Base-by-base conservation (phyloP, 2,888 invertebrate species). In the Pocota personata region DNA sequence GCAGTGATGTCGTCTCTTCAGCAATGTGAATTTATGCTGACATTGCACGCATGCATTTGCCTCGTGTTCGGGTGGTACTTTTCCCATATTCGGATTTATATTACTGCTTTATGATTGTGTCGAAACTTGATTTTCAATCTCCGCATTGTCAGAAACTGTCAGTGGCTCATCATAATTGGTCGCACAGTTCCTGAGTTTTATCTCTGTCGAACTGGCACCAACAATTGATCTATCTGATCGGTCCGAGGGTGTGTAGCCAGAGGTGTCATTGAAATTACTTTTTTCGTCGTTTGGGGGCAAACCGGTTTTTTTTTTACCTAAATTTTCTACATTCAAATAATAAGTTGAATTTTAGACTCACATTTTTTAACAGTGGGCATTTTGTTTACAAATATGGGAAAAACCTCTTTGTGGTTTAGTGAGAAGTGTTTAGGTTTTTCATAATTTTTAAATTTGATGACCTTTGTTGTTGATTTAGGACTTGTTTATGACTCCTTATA, bases 1-100 rank as follows among this genome's bases (percentile, higher is more conserved):
- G 90, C 97, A 98, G 92, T 98, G 97, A 92, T 98, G 98, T 40
- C 97, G 93, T 50, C 97, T 94, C 91, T 96, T 96, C 62, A 97
- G 94, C 87, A 97, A 94, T 0, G 96, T 97, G 91, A 97, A 98
- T 91, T 95, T 96, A 55, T 94, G 92, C 83, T 95, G 95, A 91
- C 98, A 98, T 88, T 96, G 95, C 95, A 97, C 96, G 90, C 98
- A 98, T 87, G 93, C 94, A n/a, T 94, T 93, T 5, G 97, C 96
- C 88, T 96, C 96, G 3, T 95, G 94, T 91, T 98, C 98, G 0
- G 97, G 97, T 12, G 96, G 95, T 73, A 95, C 94, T 90, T 95
- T 95, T 0, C 97, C 97, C 71, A 97, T 91, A 87, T 93, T 91
- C 12, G 92, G 92, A 69, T 90, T 90, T 0, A 27, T 0, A 10